Base-by-base conservation (phyloP, 2,888 invertebrate genomes). In the Sussaba pulchella region DNA sequence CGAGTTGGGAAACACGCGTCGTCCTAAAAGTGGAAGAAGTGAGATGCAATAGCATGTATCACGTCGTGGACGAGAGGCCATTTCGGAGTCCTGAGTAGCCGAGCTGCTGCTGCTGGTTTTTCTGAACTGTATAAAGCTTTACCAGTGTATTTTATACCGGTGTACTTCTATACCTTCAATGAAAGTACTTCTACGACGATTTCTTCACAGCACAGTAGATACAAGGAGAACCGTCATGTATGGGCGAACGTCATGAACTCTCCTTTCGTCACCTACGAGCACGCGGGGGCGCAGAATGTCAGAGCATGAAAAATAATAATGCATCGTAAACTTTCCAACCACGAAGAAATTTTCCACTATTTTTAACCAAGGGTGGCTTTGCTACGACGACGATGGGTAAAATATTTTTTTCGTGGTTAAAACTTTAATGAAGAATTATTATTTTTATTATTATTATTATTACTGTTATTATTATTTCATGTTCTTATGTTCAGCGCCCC, bases 241-340 rank as follows among this genome's bases (percentile, higher is more conserved):
- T 63, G 52, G 36, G 14, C 26, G 54, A 69, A n/a, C 47, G 73
- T 78, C 73, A 63, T 73, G 78, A 57, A 70, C 73, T 78, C 73
- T 73, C 50, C 54, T 73, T 73, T 39, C 73, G 78, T 78, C 69
- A 73, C 47, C 31, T 63, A 47, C 24, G 54, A 78, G 63, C 63
- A 73, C 73, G 69, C 41, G 69, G 14, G 26, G 21, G 54, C 66
- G 41, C 61, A 66, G 43, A 72, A 61, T 69, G 73, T 78, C 52
- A 36, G n/a, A 26, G 39, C 26, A 24, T 36, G n/a, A 66, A 77
- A 73, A 69, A 78, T 73, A 36, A 45, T 54, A 73, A 73, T 43
- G 78, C 24, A 52, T 78, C 78, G 61, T 63, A 73, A 78, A 72
- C 43, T 19, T 78, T 39, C 52, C 26, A 45, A 54, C 52, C 72